Percentiles rank a stretch among this genome's conserved stretches.
These are phyloP conservation scores for Stenopsyche tienmushanensis DNA, from an alignment of 1,140 invertebrate genomes.

Conservation along the genomic window DNA sequence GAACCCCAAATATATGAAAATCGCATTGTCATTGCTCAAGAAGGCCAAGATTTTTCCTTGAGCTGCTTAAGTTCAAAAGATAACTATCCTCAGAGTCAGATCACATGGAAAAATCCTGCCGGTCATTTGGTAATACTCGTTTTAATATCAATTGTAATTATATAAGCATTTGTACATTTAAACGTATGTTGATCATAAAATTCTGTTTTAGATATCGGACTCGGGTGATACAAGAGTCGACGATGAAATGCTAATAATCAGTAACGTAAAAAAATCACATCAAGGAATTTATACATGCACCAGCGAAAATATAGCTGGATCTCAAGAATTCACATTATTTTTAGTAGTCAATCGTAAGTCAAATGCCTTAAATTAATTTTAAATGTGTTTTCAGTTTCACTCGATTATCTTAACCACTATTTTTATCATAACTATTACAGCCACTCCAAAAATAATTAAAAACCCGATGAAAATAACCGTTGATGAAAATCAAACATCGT, in stretches of 20 bases:
- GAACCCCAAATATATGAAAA: conserved; percentile 33
- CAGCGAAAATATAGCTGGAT: conserved; percentile 35
- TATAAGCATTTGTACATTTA: too few species aligned
- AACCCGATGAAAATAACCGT: conserved; percentile 16
- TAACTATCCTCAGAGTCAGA: conserved; percentile 17
- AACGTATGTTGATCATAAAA: background rate
- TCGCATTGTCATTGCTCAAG: conserved; percentile 22
- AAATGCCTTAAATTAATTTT: too few species aligned
- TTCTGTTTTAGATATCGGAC: conserved; percentile 33
- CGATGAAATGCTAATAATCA: conserved; percentile 31
- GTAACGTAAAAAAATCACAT: conserved; percentile 19
- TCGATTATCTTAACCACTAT: background rate
- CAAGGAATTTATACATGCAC: conserved; percentile 33
- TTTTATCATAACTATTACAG: conserved; percentile 21
- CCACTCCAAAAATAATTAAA: conserved; percentile 26
- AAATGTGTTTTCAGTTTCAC: background rate
- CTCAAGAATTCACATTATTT: conserved; percentile 29
- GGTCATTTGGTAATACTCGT: conserved; percentile 28
- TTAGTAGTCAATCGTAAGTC: conserved; percentile 35
- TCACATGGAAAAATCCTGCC: conserved; percentile 34
- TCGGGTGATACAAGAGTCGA: conserved; percentile 27
- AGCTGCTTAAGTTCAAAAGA: conserved; percentile 30
- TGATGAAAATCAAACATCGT: conserved; percentile 17
- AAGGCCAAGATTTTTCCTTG: conserved; percentile 19
- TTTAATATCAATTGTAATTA: background rate